Evolutionary conservation across 2,797 vertebrate genomes (phyloP).

Genomic region (Sandelia bainsii): DNA sequence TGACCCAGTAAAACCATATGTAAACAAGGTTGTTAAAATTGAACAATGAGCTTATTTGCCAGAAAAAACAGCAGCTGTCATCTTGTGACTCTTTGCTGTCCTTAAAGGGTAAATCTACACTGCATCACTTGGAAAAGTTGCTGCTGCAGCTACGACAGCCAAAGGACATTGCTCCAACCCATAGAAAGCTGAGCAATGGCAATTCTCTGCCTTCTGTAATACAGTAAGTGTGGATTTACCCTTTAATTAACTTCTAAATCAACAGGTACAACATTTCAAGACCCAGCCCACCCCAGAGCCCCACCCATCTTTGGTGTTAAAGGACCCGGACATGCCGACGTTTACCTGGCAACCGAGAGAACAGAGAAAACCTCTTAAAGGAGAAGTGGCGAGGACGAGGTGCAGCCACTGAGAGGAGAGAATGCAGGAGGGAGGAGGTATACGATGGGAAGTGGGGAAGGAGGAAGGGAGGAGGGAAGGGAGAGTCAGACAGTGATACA

Average conservation of each 20-base stretch:
- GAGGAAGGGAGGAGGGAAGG: conserved; percentile 7
- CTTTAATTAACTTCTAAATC: not conserved
- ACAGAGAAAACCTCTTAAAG: conserved; percentile 86
- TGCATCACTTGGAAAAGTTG: not conserved
- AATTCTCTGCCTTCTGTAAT: conserved; percentile 4
- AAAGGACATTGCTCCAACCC: not conserved
- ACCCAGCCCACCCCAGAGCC: not conserved
- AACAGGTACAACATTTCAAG: not conserved
- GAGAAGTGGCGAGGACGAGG: conserved; percentile 80
- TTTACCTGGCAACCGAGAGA: conserved; percentile 88
- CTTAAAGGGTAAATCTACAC: not conserved
- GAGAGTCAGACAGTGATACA: conserved; percentile 52
- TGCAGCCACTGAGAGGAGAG: conserved; percentile 80
- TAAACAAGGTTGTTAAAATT: not conserved
- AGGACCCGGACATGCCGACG: conserved; percentile 82
- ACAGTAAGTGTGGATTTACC: not conserved
- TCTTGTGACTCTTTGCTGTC: not conserved
- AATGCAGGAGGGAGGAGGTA: conserved; percentile 42
- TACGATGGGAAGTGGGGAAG: conserved; percentile 27
- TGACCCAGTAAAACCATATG: not conserved
- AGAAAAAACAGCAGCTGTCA: not conserved
- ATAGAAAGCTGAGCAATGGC: not conserved
- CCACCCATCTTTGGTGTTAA: conserved; percentile 65
- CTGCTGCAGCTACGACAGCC: too few relatives aligned
- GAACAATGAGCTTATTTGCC: conserved; percentile 50